Conservation (phyloP, 1,140 invertebrate species). For the Tetragonula clypearis region DNA sequence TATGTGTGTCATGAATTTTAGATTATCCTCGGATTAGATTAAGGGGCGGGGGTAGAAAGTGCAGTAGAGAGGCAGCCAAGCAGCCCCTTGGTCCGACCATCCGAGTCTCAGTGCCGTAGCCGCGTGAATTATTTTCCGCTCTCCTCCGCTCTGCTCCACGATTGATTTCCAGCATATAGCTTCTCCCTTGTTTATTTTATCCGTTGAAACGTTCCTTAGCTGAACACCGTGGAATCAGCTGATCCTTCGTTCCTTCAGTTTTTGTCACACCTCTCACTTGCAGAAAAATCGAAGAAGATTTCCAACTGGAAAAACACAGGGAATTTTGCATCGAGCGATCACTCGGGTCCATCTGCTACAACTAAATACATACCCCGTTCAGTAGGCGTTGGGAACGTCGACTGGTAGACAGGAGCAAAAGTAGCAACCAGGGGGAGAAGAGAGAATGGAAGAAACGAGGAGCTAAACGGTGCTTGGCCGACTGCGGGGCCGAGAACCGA, state of each 20-base stretch:
- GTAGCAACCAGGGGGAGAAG: background rate
- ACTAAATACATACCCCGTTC: no score
- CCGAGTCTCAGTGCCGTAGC: slow-evolving; percentile 52
- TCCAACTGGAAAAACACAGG: no score
- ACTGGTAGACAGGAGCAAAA: slow-evolving; percentile 14
- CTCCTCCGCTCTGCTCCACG: background rate
- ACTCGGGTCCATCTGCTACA: background rate
- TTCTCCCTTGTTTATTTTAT: background rate
- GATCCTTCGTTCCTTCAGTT: no score
- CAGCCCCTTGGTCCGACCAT: slow-evolving; percentile 60
- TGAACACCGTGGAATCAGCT: no score
- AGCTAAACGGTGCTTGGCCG: slow-evolving; percentile 75
- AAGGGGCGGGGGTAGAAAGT: slow-evolving; percentile 69
- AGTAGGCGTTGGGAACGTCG: background rate
- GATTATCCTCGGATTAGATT: slow-evolving; percentile 81
- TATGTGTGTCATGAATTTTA: slow-evolving; percentile 81
- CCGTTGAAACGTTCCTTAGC: background rate
- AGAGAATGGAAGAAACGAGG: slow-evolving; percentile 71
- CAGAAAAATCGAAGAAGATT: background rate
- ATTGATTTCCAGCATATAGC: background rate
- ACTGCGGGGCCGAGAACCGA: slow-evolving; percentile 58
- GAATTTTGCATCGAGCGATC: no score
- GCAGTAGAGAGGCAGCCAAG: slow-evolving; percentile 42
- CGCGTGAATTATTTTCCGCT: slow-evolving; percentile 44
- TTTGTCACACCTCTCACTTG: no score